These are phyloP conservation scores for Enoplosus armatus DNA, from an alignment of 2,797 vertebrate genomes.

Conservation along the genomic window DNA sequence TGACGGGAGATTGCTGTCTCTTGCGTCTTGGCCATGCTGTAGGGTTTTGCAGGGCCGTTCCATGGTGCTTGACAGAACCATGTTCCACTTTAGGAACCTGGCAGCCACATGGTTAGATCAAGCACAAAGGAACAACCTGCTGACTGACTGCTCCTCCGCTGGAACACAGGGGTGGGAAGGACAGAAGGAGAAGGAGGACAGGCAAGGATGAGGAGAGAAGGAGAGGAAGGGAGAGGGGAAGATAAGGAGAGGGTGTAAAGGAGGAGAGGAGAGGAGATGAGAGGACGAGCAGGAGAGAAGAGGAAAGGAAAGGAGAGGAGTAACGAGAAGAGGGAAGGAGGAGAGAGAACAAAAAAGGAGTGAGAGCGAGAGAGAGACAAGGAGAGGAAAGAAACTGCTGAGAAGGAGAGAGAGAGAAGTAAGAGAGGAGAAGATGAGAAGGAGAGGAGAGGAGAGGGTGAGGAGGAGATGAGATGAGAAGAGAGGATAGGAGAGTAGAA, in stretches of 20 bases:
- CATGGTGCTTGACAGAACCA: slow-evolving; percentile 99
- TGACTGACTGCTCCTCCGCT: slow-evolving; percentile 92
- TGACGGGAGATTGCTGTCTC: slow-evolving; percentile 76
- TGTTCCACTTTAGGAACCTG: slow-evolving; percentile 97
- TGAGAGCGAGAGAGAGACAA: slow-evolving; percentile 11
- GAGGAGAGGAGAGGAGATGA: slow-evolving; percentile 13
- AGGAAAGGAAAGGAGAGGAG: slow-evolving; percentile 28
- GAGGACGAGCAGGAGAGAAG: background rate
- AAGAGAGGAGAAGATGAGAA: background rate
- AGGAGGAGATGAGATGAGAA: slow-evolving; percentile 22
- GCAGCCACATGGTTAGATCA: slow-evolving; percentile 99
- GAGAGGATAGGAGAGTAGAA: too few relatives aligned
- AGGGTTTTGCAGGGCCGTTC: slow-evolving; percentile 98
- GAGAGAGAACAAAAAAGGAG: background rate
- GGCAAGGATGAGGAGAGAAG: slow-evolving; percentile 2
- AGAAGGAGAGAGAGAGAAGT: slow-evolving; percentile 36
- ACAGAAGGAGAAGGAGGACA: slow-evolving; percentile 44
- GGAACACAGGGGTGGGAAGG: slow-evolving; percentile 90
- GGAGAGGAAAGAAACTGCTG: too few relatives aligned
- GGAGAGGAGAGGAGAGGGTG: slow-evolving; percentile 38
- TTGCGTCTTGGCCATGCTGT: slow-evolving; percentile 95
- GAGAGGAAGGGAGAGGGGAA: slow-evolving; percentile 65
- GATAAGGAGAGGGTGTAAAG: slow-evolving; percentile 52
- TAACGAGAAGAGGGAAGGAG: slow-evolving; percentile 12
- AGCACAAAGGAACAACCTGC: slow-evolving; percentile 99